These are phyloP conservation scores for Taphrorychus bicolor DNA, from an alignment of 2,888 invertebrate species.

Conservation along the genomic window DNA sequence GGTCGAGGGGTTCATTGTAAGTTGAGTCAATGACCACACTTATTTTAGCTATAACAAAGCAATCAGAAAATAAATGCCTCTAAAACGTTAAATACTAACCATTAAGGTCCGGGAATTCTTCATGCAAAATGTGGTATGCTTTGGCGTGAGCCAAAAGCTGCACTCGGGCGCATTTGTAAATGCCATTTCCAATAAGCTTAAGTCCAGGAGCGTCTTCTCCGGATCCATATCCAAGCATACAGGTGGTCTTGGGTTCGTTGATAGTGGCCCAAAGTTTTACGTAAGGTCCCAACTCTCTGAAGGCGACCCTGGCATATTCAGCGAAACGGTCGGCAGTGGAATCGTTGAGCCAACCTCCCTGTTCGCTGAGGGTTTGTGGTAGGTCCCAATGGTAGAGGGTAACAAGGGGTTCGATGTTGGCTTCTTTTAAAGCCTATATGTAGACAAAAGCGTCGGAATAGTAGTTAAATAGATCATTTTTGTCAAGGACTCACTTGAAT, in stretches of 20 bases:
- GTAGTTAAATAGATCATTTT: too few species aligned
- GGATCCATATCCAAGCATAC: conserved; percentile 32
- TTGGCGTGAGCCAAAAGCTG: conserved; percentile 59
- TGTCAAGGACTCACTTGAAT: conserved; percentile 29
- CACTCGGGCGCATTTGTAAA: conserved; percentile 66
- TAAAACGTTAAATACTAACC: conserved; percentile 40
- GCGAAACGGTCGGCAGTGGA: conserved; percentile 35
- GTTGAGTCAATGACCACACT: conserved; percentile 43
- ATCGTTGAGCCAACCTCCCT: conserved; percentile 39
- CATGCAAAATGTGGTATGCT: conserved; percentile 58
- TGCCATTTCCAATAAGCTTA: conserved; percentile 43
- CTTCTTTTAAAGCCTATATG: conserved; percentile 55
- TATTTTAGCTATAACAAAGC: conserved; percentile 46
- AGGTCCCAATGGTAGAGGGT: conserved; percentile 66
- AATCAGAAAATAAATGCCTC: background rate
- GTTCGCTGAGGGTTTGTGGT: conserved; percentile 60
- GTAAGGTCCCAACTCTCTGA: conserved; percentile 33
- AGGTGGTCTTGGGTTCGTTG: conserved; percentile 38
- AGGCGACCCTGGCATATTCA: conserved; percentile 36
- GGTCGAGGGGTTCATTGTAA: conserved; percentile 40
- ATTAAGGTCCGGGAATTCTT: conserved; percentile 54
- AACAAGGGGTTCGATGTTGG: conserved; percentile 64
- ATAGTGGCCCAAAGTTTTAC: conserved; percentile 38
- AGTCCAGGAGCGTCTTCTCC: conserved; percentile 41
- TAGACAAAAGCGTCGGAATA: too few species aligned